These are phyloP conservation scores for Nothocercus julius DNA, from an alignment of 2,113 vertebrate genomes.

Conservation along the genomic window DNA sequence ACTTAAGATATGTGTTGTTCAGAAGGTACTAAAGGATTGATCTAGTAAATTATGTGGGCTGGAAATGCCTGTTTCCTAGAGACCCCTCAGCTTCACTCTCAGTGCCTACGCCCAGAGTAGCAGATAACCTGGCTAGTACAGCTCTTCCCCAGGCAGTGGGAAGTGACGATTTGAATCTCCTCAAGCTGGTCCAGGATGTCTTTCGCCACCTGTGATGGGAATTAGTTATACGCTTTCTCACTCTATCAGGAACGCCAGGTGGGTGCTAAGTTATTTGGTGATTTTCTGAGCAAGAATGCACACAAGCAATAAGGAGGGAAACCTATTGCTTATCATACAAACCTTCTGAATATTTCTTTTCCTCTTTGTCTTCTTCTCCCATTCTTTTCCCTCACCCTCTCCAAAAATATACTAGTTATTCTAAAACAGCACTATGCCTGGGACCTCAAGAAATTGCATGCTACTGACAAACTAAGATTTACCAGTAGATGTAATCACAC, in stretches of 20 bases:
- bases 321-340: not conserved
- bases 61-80: slow-evolving; percentile 58
- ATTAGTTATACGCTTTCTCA: not conserved
- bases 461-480: not conserved
- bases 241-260: not conserved
- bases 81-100: not conserved
- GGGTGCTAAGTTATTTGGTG: not conserved
- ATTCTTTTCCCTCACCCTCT: not conserved
- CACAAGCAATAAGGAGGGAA: not conserved
- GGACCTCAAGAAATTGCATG: not conserved
- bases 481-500: not conserved
- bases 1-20: slow-evolving; percentile 51
- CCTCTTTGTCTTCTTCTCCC: not conserved
- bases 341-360: not conserved
- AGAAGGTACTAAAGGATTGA: slow-evolving; percentile 26
- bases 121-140: not conserved
- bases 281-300: not conserved
- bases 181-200: not conserved
- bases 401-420: not conserved
- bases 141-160: not conserved
- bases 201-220: not conserved
- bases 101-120: not conserved
- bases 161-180: not conserved
- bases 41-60: slow-evolving; percentile 22
- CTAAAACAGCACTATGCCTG: not conserved